These are phyloP conservation scores for Takifugu ocellatus DNA, from an alignment of 2,797 vertebrate genomes.

Conservation along the genomic window DNA sequence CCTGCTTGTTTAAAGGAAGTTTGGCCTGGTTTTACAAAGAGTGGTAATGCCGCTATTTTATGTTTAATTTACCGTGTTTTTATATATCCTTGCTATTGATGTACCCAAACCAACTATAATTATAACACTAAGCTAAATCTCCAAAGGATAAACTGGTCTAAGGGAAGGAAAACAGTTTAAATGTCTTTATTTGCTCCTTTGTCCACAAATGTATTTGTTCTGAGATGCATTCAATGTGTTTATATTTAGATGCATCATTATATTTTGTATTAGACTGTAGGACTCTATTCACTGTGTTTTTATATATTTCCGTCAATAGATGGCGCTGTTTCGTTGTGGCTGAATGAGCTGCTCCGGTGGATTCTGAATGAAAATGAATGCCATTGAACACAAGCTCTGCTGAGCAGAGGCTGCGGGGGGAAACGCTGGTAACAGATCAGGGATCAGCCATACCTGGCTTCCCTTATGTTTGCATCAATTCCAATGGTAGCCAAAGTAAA, in stretches of 20 bases:
- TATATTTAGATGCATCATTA: background rate
- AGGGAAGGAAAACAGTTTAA: background rate
- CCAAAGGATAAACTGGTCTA: background rate
- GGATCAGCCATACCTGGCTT: no score
- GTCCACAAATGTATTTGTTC: background rate
- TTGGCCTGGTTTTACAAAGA: background rate
- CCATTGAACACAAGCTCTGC: background rate
- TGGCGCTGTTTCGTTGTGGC: background rate
- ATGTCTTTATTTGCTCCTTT: background rate
- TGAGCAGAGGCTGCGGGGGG: slow-evolving; percentile 13
- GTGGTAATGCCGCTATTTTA: background rate
- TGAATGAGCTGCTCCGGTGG: background rate
- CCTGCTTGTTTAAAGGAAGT: slow-evolving; percentile 12
- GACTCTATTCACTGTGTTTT: background rate
- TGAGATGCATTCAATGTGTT: background rate
- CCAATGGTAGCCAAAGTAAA: no score
- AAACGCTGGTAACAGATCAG: no score
- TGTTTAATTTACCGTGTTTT: no score
- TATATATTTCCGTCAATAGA: background rate
- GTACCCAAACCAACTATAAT: background rate
- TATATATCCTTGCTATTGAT: no score
- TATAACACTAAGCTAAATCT: background rate
- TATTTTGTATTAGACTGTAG: background rate
- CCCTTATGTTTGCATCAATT: no score
- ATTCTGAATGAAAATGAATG: slow-evolving; percentile 4